Base-by-base conservation (phyloP, 2,888 invertebrate genomes). In the Erebia ligea region DNA sequence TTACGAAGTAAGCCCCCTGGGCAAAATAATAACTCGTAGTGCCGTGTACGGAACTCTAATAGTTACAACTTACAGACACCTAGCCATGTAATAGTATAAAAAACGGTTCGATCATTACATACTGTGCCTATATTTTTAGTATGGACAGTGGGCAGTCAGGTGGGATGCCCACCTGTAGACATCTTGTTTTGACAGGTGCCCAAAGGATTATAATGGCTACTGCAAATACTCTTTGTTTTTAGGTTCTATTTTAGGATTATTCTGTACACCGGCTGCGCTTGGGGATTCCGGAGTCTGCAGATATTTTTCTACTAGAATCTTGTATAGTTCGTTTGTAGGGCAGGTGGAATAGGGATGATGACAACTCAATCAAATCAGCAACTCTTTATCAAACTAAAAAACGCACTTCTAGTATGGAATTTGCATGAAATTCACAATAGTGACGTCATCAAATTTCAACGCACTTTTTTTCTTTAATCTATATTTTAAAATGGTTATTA, bases 161-260 rank as follows among this genome's bases (percentile, higher is more conserved):
- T 91, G 90, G 77, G 77, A 71, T 40, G 67, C 73, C 78, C 91
- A 91, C 91, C 91, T 91, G 91, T 90, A 75, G 73, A 74, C 77
- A 80, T 85, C 89, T 86, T 87, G 90, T 90, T 89, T 86, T 91
- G 90, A 90, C 91, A 91, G 90, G 89, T 91, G 91, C 78, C 88
- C 85, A 84, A 81, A 77, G 82, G 84, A 84, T 84, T 83, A 85
- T 81, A 80, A 70, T 75, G 74, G 76, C 67, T 73, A 75, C 73
- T 73, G 77, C 76, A 73, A 78, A 74, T 74, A 76, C 72, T 78
- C 79, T 78, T 79, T 78, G 78, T 78, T 78, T 78, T 75, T 74
- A 77, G 71, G 72, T 67, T 77, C 79, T 80, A 80, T 80, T 80
- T 79, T 75, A 71, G 73, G 70, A 68, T 70, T 74, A 57, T 48